These are phyloP conservation scores for Amorpha juglandis DNA, from an alignment of 2,888 invertebrate species.

Conservation along the genomic window DNA sequence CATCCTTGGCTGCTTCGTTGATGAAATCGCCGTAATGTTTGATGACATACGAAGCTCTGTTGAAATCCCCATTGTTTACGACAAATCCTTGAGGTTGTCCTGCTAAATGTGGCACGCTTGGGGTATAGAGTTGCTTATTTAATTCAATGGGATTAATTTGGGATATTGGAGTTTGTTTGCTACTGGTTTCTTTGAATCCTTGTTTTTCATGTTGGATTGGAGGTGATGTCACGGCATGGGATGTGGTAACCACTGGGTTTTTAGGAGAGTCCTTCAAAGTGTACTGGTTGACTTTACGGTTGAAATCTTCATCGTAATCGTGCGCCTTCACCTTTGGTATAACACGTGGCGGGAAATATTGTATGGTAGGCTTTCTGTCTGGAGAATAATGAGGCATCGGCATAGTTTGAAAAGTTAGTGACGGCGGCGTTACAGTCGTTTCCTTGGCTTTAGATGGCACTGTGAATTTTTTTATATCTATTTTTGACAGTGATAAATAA, in stretches of 20 bases:
- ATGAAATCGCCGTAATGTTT: conserved; percentile 69
- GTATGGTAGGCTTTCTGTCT: conserved; percentile 66
- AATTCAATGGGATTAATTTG: conserved; percentile 36
- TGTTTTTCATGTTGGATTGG: conserved; percentile 31
- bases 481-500: conserved; percentile 62
- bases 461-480: conserved; percentile 68
- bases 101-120: conserved; percentile 40
- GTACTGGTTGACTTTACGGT: conserved; percentile 55
- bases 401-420: conserved; percentile 37
- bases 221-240: conserved; percentile 26
- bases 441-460: conserved; percentile 34
- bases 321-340: conserved; percentile 49
- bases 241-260: conserved; percentile 39
- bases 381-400: conserved; percentile 44
- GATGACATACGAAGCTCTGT: conserved; percentile 64
- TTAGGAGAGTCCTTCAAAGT: conserved; percentile 39
- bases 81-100: conserved; percentile 33
- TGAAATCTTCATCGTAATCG: conserved; percentile 55
- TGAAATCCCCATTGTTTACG: conserved; percentile 49
- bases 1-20: conserved; percentile 56
- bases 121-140: conserved; percentile 47
- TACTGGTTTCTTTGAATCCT: conserved; percentile 27
- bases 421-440: conserved; percentile 38
- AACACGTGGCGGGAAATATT: conserved; percentile 71
- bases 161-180: conserved; percentile 28